phyloP scores from a whole-genome alignment of 1,140 invertebrate species.

The Diabrotica undecimpunctata region DNA sequence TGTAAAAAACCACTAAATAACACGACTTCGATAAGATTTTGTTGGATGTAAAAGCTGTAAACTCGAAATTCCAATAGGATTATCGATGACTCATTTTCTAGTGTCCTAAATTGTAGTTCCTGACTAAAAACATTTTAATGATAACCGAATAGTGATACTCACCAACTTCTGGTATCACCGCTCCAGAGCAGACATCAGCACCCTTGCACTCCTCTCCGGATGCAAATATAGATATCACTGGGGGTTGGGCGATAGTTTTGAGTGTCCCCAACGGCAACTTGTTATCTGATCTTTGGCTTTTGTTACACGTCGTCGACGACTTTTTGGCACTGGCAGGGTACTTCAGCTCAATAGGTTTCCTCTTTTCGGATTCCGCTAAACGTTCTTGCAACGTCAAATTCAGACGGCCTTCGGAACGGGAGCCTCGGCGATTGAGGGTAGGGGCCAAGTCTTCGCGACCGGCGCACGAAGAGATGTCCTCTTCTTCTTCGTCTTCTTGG shows the following conservation, averaged over 20 bases:
- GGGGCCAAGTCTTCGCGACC: conserved; percentile 51
- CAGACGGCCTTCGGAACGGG: conserved; percentile 60
- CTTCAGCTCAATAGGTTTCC: conserved; percentile 30
- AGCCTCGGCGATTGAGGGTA: conserved; percentile 55
- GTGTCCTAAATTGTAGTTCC: too few species aligned
- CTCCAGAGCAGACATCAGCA: too few species aligned
- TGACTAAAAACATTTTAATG: too few species aligned
- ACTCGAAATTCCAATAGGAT: too few species aligned
- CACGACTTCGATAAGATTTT: too few species aligned
- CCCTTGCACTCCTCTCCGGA: neutral
- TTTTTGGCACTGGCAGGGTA: neutral
- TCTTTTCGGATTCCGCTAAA: conserved; percentile 45
- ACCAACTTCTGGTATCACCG: neutral
- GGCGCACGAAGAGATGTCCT: conserved; percentile 56
- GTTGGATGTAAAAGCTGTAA: too few species aligned
- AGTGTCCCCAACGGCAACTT: neutral
- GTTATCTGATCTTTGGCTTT: neutral
- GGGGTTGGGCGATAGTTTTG: neutral
- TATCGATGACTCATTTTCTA: too few species aligned
- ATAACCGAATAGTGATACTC: neutral
- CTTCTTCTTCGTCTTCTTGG: conserved; percentile 79
- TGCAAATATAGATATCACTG: neutral
- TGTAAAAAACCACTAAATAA: neutral
- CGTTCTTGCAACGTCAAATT: conserved; percentile 55
- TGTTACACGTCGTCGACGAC: neutral